These are phyloP conservation scores for Drosophila cognata DNA, from an alignment of 2,888 invertebrate genomes.

Conservation along the genomic window DNA sequence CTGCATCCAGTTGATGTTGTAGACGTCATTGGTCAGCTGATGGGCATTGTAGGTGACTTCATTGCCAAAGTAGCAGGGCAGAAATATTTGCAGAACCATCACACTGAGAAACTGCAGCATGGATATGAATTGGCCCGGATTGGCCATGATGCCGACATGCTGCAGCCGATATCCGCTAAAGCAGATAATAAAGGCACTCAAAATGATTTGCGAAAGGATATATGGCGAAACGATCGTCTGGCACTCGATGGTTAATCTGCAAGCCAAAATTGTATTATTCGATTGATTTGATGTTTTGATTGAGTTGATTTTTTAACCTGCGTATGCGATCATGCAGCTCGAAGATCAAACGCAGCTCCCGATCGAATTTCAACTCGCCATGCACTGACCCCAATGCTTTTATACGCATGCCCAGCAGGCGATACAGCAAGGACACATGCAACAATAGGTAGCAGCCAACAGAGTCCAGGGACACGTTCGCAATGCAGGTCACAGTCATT, in stretches of 20 bases:
- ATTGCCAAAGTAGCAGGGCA: conserved; percentile 82
- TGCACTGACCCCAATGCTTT: conserved; percentile 22
- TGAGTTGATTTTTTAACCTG: conserved; percentile 24
- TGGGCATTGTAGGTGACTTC: conserved; percentile 74
- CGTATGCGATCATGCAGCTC: conserved; percentile 48
- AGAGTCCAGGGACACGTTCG: conserved; percentile 72
- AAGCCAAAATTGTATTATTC: neutral
- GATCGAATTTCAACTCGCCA: conserved; percentile 34
- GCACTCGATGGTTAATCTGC: conserved; percentile 52
- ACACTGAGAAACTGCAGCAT: conserved; percentile 71
- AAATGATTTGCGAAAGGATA: conserved; percentile 64
- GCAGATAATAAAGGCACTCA: conserved; percentile 77
- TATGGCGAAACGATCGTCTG: conserved; percentile 63
- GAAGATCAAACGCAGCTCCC: conserved; percentile 44
- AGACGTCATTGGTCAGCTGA: conserved; percentile 66
- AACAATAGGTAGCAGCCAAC: conserved; percentile 76
- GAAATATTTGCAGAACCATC: conserved; percentile 78
- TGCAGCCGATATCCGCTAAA: conserved; percentile 76
- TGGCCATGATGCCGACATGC: conserved; percentile 50
- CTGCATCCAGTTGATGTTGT: conserved; percentile 75
- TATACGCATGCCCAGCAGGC: conserved; percentile 72
- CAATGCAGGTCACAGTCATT: conserved; percentile 63
- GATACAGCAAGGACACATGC: conserved; percentile 70
- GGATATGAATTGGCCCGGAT: conserved; percentile 63
- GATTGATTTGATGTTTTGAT: no score